phyloP scores from a whole-genome alignment of 37 sponge, comb jelly and placozoan species.

The Beroe ovata region DNA sequence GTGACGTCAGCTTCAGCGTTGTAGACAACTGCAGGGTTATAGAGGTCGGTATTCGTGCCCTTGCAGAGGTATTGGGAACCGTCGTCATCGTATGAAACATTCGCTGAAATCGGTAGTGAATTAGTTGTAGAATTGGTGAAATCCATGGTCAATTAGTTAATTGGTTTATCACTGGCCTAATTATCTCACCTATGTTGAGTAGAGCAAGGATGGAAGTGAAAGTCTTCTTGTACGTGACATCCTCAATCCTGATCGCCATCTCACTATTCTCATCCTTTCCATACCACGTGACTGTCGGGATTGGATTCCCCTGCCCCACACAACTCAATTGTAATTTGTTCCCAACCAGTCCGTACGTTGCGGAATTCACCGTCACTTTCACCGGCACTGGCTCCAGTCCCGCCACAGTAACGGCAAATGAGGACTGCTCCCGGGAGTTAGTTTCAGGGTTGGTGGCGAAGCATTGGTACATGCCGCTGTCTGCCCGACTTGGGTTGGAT shows the following conservation, averaged over 20 bases:
- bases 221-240: slow-evolving; percentile 32
- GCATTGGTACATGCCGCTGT: slow-evolving; percentile 64
- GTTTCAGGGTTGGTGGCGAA: background rate
- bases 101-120: too few species aligned
- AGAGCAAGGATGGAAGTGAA: slow-evolving; percentile 28
- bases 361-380: slow-evolving; percentile 14
- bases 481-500: background rate
- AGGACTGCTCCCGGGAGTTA: slow-evolving; percentile 28
- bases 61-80: slow-evolving; percentile 23
- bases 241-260: background rate
- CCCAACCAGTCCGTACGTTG: background rate
- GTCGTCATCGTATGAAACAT: background rate
- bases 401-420: slow-evolving; percentile 33
- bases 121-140: too few species aligned
- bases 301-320: slow-evolving; percentile 65
- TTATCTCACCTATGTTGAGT: slow-evolving; percentile 23
- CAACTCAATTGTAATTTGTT: slow-evolving; percentile 21
- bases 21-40: background rate
- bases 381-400: slow-evolving; percentile 34
- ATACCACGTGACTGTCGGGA: slow-evolving; percentile 40
- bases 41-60: slow-evolving; percentile 36
- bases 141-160: too few species aligned
- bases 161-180: too few species aligned
- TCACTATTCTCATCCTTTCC: background rate
- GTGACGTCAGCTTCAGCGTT: background rate